A percentile compares a stretch with the other conserved stretches of the same genome.
Evolutionary conservation across 2,113 vertebrate genomes (phyloP).

Genomic region (Monopterus albus): DNA sequence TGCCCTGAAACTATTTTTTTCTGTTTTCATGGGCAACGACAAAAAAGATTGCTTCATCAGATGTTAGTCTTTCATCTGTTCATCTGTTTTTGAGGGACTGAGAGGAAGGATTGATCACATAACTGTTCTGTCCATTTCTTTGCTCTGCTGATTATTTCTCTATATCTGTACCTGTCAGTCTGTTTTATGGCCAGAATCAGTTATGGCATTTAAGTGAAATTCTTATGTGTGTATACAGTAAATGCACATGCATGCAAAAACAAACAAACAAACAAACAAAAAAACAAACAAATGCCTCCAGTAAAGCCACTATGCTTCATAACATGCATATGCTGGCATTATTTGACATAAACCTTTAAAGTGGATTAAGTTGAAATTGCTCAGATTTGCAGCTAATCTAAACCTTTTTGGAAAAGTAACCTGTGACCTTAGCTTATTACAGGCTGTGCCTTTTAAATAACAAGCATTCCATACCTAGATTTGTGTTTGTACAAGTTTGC

Average conservation of each 20-base stretch:
- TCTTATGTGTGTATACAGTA: conserved; percentile 2
- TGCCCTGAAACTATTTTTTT: conserved; percentile 25
- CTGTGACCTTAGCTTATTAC: conserved; percentile 32
- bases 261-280: not conserved
- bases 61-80: conserved; percentile 30
- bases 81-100: conserved; percentile 42
- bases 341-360: conserved; percentile 77
- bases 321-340: conserved; percentile 40
- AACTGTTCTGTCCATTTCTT: not conserved
- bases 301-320: conserved; percentile 52
- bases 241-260: conserved; percentile 7
- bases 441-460: conserved; percentile 42
- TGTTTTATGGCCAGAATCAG: conserved; percentile 9
- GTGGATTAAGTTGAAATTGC: conserved; percentile 61
- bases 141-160: not conserved
- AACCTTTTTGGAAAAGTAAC: conserved; percentile 37
- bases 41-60: conserved; percentile 27
- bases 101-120: not conserved
- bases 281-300: conserved; percentile 23
- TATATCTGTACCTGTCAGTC: not conserved
- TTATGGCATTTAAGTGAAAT: conserved; percentile 4
- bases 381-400: conserved; percentile 49
- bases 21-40: not conserved
- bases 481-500: conserved; percentile 43
- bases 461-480: conserved; percentile 36